phyloP scores from a whole-genome alignment of 2,113 vertebrate species.

The Spheniscus mendiculus region DNA sequence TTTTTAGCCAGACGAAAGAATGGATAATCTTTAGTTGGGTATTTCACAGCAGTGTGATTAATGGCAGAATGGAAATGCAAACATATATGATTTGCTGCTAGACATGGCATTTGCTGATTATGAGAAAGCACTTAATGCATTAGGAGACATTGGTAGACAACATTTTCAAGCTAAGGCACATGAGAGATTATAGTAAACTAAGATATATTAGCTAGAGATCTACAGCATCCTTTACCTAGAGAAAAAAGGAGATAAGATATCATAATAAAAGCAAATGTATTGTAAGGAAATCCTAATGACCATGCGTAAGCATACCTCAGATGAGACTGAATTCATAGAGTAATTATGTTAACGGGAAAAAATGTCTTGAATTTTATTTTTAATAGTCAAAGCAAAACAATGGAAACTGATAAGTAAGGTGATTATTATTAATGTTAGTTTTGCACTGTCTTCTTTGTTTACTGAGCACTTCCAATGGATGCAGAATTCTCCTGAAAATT shows the following conservation, averaged over 20 bases:
- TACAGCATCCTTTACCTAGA: slow-evolving; percentile 25
- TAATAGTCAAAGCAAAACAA: not conserved
- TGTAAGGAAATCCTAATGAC: not conserved
- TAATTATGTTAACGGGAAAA: not conserved
- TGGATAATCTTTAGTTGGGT: slow-evolving; percentile 16
- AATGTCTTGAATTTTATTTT: not conserved
- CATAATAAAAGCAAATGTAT: slow-evolving; percentile 27
- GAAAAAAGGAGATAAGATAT: slow-evolving; percentile 49
- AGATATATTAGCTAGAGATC: slow-evolving; percentile 26
- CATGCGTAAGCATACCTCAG: not conserved
- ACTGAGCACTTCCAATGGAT: not conserved
- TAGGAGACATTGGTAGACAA: slow-evolving; percentile 1
- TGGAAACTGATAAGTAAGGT: not conserved
- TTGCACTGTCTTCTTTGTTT: not conserved
- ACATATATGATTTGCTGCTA: slow-evolving; percentile 59
- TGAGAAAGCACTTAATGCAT: slow-evolving; percentile 61
- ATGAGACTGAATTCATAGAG: not conserved
- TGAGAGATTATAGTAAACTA: not conserved
- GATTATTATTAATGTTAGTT: not conserved
- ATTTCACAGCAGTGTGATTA: slow-evolving; percentile 45
- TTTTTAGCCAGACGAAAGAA: slow-evolving; percentile 7
- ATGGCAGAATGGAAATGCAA: slow-evolving; percentile 49
- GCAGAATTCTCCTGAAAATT: not conserved
- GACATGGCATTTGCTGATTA: slow-evolving; percentile 57
- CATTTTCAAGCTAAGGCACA: not conserved